A percentile compares a stretch with the other conserved stretches of the same genome.
Evolutionary conservation across 1,140 invertebrate genomes (phyloP).

Genomic region (Batillaria attramentaria): DNA sequence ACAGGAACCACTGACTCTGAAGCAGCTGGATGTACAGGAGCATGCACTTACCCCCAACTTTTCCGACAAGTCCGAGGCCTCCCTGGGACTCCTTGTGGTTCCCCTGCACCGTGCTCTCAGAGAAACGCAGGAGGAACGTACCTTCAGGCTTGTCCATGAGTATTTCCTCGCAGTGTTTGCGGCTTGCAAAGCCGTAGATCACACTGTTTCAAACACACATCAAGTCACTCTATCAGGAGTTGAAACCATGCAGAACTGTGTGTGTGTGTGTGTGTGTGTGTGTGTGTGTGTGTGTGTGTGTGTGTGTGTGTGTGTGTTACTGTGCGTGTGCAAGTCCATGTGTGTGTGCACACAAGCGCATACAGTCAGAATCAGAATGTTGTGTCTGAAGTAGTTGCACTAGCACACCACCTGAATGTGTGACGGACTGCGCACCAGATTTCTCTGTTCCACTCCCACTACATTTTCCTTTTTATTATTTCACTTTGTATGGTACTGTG

Average conservation of each 20-base stretch:
- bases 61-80: background rate
- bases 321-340: background rate
- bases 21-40: too few species aligned
- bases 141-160: background rate
- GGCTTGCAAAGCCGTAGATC: slow-evolving; percentile 24
- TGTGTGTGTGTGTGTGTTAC: background rate
- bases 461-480: too few species aligned
- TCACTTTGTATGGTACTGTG: too few species aligned
- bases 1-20: too few species aligned
- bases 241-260: too few species aligned
- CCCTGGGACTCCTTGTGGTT: slow-evolving; percentile 22
- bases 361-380: background rate
- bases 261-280: too few species aligned
- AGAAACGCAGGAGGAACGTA: slow-evolving; percentile 25
- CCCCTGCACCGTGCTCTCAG: slow-evolving; percentile 5
- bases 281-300: background rate
- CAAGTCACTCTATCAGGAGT: too few species aligned
- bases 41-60: background rate
- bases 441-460: too few species aligned
- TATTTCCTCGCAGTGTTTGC: background rate
- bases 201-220: too few species aligned
- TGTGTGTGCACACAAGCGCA: background rate
- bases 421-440: too few species aligned
- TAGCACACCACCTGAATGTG: too few species aligned
- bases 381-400: background rate